Conservation (phyloP, 2,888 invertebrate genomes). For the Rhogogaster chlorosoma region DNA sequence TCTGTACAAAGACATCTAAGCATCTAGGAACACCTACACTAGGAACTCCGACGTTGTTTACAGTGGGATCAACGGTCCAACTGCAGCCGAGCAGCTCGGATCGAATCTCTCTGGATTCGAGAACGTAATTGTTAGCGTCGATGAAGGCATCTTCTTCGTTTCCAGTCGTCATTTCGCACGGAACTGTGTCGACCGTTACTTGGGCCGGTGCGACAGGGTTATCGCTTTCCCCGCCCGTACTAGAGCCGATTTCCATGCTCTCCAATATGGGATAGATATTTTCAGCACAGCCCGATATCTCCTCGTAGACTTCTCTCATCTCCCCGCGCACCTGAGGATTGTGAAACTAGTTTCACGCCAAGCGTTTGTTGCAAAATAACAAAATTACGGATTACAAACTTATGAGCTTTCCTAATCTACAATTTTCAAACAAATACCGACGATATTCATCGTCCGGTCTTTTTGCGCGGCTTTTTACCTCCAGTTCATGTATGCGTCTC, state of each 20-base stretch:
- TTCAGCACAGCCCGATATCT: slow-evolving; percentile 74
- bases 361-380: neutral
- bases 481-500: slow-evolving; percentile 75
- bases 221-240: slow-evolving; percentile 67
- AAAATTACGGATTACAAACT: neutral
- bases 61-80: slow-evolving; percentile 72
- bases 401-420: neutral
- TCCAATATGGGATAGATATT: slow-evolving; percentile 75
- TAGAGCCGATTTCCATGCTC: slow-evolving; percentile 73
- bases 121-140: slow-evolving; percentile 89
- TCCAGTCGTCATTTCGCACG: slow-evolving; percentile 70
- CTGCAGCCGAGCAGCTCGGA: slow-evolving; percentile 75
- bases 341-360: slow-evolving; percentile 19
- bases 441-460: neutral
- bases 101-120: slow-evolving; percentile 83
- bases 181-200: slow-evolving; percentile 59
- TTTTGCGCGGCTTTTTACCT: slow-evolving; percentile 61
- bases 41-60: slow-evolving; percentile 67
- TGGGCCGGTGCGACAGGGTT: slow-evolving; percentile 55
- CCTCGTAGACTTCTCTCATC: slow-evolving; percentile 75
- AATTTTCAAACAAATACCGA: neutral
- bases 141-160: slow-evolving; percentile 82
- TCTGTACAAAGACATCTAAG: too few species aligned
- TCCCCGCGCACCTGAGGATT: slow-evolving; percentile 72
- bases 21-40: too few species aligned